phyloP scores from a whole-genome alignment of 2,797 vertebrate species.

The Chrysocyon brachyurus region DNA sequence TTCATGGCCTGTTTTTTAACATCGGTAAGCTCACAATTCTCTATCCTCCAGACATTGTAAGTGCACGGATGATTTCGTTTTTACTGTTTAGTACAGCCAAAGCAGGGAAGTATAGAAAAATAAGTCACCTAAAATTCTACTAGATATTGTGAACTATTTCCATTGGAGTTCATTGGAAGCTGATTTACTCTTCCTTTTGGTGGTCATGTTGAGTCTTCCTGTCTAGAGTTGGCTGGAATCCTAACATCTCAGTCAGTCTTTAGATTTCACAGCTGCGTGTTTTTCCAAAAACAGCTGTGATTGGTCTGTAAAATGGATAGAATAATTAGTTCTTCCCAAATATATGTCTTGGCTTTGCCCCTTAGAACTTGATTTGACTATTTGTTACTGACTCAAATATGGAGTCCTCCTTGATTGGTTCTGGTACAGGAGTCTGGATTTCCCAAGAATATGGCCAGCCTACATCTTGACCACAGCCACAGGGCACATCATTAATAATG shows the following conservation, averaged over 20 bases:
- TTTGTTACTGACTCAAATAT: conserved; percentile 3
- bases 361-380: not conserved
- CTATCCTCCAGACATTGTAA: not conserved
- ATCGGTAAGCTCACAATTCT: not conserved
- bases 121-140: not conserved
- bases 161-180: not conserved
- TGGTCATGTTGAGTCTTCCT: not conserved
- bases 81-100: not conserved
- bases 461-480: not conserved
- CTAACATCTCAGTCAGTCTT: not conserved
- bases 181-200: not conserved
- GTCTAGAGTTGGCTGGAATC: not conserved
- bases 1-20: not conserved
- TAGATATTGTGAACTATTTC: not conserved
- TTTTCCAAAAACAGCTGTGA: conserved; percentile 23
- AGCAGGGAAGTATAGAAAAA: conserved; percentile 42
- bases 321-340: not conserved
- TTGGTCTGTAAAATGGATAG: not conserved
- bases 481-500: not conserved
- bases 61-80: not conserved
- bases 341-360: not conserved
- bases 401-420: not conserved
- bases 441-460: not conserved
- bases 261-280: not conserved
- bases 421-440: not conserved